phyloP scores from a whole-genome alignment of 2,888 invertebrate species.

The Cheilosia urbana region DNA sequence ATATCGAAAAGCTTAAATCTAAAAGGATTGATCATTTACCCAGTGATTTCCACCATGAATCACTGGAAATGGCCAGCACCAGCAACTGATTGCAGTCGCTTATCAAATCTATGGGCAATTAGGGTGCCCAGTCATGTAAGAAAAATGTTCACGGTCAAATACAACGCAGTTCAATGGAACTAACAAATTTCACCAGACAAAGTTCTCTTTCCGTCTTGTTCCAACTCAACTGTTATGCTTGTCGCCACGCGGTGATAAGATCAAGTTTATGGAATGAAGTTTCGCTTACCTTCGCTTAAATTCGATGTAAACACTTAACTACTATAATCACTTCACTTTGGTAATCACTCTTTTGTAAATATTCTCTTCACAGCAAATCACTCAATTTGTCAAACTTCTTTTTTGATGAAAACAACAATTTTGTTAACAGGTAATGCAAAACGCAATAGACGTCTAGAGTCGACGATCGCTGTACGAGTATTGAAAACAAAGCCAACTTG shows the following conservation, averaged over 20 bases:
- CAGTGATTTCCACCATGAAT: too few relatives aligned
- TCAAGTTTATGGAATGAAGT: neutral
- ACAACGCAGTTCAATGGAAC: neutral
- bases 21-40: too few relatives aligned
- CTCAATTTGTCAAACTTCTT: neutral
- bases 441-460: slow-evolving; percentile 20
- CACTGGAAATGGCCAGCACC: too few relatives aligned
- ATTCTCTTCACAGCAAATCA: slow-evolving; percentile 13
- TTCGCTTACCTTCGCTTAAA: neutral
- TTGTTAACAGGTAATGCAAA: slow-evolving; percentile 25
- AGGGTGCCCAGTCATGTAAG: too few relatives aligned
- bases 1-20: neutral
- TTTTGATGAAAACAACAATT: neutral
- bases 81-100: too few relatives aligned
- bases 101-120: too few relatives aligned
- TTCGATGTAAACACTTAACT: neutral
- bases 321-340: slow-evolving; percentile 6
- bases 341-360: neutral
- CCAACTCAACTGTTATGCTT: neutral
- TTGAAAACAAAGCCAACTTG: slow-evolving; percentile 39
- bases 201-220: neutral
- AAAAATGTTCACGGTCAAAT: neutral
- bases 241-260: neutral
- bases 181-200: neutral
- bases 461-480: slow-evolving; percentile 19